Evolutionary conservation across 2,888 invertebrate genomes (phyloP).

Genomic region (Andricus curvator): DNA sequence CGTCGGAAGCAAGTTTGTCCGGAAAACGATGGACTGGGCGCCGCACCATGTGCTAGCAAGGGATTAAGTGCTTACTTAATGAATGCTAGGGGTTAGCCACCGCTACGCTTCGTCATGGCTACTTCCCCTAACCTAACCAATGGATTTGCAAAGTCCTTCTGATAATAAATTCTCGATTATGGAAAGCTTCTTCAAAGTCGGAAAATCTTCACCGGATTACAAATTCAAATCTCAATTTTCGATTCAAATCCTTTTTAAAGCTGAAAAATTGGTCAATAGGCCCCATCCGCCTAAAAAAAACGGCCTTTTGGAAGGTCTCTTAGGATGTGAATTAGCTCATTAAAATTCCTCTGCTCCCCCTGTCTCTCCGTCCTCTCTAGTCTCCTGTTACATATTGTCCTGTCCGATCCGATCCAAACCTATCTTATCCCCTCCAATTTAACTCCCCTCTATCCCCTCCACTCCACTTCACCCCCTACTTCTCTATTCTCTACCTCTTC

Average conservation of each 20-base stretch:
- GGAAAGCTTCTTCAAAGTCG: slow-evolving; percentile 6
- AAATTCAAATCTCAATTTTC: background rate
- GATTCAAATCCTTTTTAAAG: slow-evolving; percentile 16
- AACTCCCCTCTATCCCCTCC: too few relatives aligned
- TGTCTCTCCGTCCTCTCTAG: too few relatives aligned
- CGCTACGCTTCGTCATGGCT: slow-evolving; percentile 37
- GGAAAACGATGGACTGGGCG: slow-evolving; percentile 65
- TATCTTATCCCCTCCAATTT: too few relatives aligned
- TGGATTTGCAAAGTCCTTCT: slow-evolving; percentile 71
- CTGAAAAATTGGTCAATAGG: too few relatives aligned
- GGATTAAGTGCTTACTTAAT: slow-evolving; percentile 77
- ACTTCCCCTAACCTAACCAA: slow-evolving; percentile 59
- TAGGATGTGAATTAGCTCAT: too few relatives aligned
- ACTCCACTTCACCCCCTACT: too few relatives aligned
- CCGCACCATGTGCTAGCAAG: slow-evolving; percentile 75
- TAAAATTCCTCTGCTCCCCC: too few relatives aligned
- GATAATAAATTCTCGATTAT: slow-evolving; percentile 48
- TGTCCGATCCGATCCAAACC: too few relatives aligned
- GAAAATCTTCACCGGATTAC: background rate
- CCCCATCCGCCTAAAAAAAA: too few relatives aligned
- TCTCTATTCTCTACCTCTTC: too few relatives aligned
- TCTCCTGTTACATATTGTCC: too few relatives aligned
- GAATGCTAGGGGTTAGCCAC: slow-evolving; percentile 62
- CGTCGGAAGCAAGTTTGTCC: slow-evolving; percentile 31
- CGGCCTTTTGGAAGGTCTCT: too few relatives aligned